Percentiles rank a stretch among this genome's conserved stretches.
These are phyloP conservation scores for Temnothorax longispinosus DNA, from an alignment of 1,140 invertebrate genomes.

Conservation along the genomic window DNA sequence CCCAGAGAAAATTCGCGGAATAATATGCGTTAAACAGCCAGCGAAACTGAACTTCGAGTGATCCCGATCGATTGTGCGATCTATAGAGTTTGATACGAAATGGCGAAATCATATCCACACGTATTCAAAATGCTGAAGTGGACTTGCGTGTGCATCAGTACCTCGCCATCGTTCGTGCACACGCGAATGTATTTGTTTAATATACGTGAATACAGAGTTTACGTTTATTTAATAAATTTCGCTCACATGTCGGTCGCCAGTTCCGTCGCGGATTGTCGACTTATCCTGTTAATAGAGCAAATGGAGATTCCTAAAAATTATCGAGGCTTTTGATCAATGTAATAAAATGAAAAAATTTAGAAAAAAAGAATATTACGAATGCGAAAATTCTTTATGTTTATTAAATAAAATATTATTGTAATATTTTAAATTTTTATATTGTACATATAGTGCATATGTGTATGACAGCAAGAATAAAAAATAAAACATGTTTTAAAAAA, in stretches of 20 bases:
- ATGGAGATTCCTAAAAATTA: slow-evolving; percentile 74
- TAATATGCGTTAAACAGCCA: slow-evolving; percentile 32
- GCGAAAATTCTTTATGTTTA: not conserved
- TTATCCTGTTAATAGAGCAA: slow-evolving; percentile 78
- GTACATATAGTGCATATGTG: not conserved
- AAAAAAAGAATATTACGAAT: not conserved
- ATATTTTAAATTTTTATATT: not conserved
- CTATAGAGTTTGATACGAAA: slow-evolving; percentile 3
- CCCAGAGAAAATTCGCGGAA: slow-evolving; percentile 24
- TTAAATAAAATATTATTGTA: not conserved
- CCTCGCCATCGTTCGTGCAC: not conserved
- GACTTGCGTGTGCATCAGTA: not conserved
- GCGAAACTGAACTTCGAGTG: not conserved
- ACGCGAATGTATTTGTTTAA: not conserved
- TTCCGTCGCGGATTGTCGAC: slow-evolving; percentile 63
- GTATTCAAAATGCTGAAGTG: not conserved
- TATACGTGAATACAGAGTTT: not conserved
- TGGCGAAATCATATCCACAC: not conserved
- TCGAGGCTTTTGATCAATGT: not conserved
- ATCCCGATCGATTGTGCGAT: slow-evolving; percentile 59
- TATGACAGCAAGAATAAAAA: not conserved
- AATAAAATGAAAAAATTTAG: no score
- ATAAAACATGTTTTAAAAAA: not conserved
- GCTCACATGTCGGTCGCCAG: slow-evolving; percentile 76
- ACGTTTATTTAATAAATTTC: slow-evolving; percentile 54